Percentiles rank a stretch among this genome's conserved stretches.
Evolutionary conservation across 1,140 invertebrate genomes (phyloP).

Genomic region (Daktulosphaira vitifoliae): DNA sequence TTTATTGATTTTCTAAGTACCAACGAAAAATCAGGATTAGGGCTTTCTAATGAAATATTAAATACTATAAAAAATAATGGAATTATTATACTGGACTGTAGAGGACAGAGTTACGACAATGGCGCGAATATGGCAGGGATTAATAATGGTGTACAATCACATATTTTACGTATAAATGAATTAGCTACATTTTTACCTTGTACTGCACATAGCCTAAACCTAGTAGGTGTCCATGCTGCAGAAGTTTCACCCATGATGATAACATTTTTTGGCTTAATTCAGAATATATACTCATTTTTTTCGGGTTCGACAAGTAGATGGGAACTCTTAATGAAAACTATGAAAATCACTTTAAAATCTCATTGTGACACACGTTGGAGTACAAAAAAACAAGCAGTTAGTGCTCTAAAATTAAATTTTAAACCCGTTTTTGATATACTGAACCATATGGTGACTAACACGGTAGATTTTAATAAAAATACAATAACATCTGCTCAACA

Average conservation of each 20-base stretch:
- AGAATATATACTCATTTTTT: neutral
- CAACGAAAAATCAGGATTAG: too few species aligned
- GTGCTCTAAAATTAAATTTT: neutral
- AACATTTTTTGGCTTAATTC: constrained; percentile 37
- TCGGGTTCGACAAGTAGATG: neutral
- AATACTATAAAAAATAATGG: too few species aligned
- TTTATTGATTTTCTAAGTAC: too few species aligned
- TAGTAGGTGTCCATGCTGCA: constrained; percentile 40
- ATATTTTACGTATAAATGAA: neutral
- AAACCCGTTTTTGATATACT: neutral
- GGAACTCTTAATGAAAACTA: neutral
- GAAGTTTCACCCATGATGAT: constrained; percentile 39
- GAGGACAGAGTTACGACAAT: neutral
- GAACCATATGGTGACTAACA: neutral
- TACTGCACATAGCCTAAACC: constrained; percentile 42
- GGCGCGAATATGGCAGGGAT: neutral
- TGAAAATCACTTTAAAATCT: neutral
- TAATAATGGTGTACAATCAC: constrained; percentile 1
- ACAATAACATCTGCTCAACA: constrained; percentile 6
- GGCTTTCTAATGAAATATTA: too few species aligned
- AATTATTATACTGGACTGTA: too few species aligned
- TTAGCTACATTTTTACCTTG: constrained; percentile 39
- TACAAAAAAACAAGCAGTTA: neutral
- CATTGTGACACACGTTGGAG: neutral
- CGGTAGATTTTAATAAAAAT: neutral